Percentiles rank a stretch among this genome's conserved stretches.
phyloP scores from a whole-genome alignment of 2,113 vertebrate species.

The Pristiophorus japonicus region DNA sequence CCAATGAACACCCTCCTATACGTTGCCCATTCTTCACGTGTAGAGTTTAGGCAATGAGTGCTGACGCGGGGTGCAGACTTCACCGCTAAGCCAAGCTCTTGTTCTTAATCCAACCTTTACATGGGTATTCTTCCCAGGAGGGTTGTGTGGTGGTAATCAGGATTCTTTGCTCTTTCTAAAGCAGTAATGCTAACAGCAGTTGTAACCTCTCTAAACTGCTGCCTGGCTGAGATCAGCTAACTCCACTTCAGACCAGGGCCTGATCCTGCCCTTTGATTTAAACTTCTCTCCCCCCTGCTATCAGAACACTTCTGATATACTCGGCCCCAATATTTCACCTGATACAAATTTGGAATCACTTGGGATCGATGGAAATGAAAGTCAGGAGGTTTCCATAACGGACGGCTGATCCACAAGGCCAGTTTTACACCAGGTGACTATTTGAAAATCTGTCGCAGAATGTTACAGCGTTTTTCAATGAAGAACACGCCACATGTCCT shows the following conservation, averaged over 20 bases:
- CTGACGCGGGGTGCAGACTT: not conserved
- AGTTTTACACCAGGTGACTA: not conserved
- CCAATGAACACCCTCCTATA: not conserved
- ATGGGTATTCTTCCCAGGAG: not conserved
- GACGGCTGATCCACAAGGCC: not conserved
- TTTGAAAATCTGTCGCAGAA: not conserved
- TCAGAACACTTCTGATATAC: not conserved
- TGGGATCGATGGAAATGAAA: not conserved
- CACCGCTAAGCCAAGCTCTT: not conserved
- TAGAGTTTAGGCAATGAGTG: too few relatives aligned
- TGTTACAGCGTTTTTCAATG: not conserved
- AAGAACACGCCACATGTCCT: too few relatives aligned
- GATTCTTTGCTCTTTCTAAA: not conserved
- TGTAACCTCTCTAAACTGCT: not conserved
- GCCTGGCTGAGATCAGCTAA: not conserved
- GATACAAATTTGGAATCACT: not conserved
- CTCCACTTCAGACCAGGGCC: not conserved
- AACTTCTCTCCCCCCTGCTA: not conserved
- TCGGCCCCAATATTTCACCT: not conserved
- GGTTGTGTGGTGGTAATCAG: not conserved
- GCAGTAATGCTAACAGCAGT: not conserved
- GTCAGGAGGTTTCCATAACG: not conserved
- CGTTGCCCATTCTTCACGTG: not conserved
- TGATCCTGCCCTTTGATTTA: not conserved
- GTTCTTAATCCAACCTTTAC: not conserved